Percentiles rank a stretch among this genome's conserved stretches.
Evolutionary conservation across 2,888 invertebrate species (phyloP).

Genomic region (Thymelicus sylvestris): DNA sequence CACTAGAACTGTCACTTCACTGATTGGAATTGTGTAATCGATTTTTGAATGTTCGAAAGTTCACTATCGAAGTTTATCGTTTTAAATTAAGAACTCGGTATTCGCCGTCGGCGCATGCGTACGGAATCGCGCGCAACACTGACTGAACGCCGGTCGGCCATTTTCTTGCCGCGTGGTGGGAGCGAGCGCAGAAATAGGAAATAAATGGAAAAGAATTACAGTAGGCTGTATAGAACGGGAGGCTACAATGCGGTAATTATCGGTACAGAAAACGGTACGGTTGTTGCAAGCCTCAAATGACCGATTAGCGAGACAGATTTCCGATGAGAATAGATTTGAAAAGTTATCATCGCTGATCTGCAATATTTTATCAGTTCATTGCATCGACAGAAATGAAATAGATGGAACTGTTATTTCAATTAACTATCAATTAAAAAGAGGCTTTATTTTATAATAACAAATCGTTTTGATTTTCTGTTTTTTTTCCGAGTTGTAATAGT

Average conservation of each 20-base stretch:
- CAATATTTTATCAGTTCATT: conserved; percentile 11
- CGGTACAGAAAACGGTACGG: conserved; percentile 31
- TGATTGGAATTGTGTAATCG: conserved; percentile 49
- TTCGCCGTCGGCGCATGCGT: conserved; percentile 67
- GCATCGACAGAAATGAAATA: not conserved
- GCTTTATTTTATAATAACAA: not conserved
- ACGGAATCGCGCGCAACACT: conserved; percentile 71
- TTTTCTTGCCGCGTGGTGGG: conserved; percentile 73
- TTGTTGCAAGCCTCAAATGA: conserved; percentile 31
- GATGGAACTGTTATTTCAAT: not conserved
- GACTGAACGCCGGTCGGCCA: conserved; percentile 63
- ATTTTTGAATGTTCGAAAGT: conserved; percentile 47
- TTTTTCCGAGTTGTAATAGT: not conserved
- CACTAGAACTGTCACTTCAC: conserved; percentile 56
- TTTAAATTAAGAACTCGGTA: conserved; percentile 46
- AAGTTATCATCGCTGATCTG: conserved; percentile 15
- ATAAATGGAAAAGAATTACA: conserved; percentile 64
- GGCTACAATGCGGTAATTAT: conserved; percentile 38
- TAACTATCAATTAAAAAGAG: not conserved
- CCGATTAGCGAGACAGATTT: conserved; percentile 27
- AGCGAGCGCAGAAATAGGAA: conserved; percentile 67
- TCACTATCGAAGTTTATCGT: conserved; percentile 48
- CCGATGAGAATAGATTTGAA: conserved; percentile 21
- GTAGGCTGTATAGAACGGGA: conserved; percentile 51
- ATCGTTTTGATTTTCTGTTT: not conserved